phyloP scores from a whole-genome alignment of 2,888 invertebrate genomes.

The Sericinus montela region DNA sequence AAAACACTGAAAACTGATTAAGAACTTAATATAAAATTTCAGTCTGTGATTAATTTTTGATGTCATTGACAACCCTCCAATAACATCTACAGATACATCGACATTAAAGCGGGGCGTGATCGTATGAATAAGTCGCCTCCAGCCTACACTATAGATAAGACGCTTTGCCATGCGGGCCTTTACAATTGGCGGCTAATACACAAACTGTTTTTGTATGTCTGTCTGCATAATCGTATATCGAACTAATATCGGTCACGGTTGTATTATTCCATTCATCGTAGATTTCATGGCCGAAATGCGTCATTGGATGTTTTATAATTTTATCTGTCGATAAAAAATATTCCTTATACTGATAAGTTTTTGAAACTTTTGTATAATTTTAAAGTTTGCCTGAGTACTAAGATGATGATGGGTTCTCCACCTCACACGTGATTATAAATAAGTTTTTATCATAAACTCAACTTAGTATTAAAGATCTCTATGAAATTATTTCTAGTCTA shows the following conservation, averaged over 20 bases:
- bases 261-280: neutral
- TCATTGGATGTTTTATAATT: too few species aligned
- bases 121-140: constrained; percentile 43
- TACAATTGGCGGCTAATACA: constrained; percentile 14
- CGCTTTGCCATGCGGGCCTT: constrained; percentile 17
- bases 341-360: neutral
- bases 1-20: too few species aligned
- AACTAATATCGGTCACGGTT: neutral
- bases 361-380: neutral
- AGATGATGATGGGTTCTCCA: too few species aligned
- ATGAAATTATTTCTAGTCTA: too few species aligned
- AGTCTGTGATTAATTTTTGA: too few species aligned
- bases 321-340: too few species aligned
- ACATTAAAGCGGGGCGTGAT: constrained; percentile 37
- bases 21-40: too few species aligned
- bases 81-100: neutral
- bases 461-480: too few species aligned
- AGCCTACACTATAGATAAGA: constrained; percentile 32
- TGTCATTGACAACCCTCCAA: constrained; percentile 22
- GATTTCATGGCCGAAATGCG: constrained; percentile 3
- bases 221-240: constrained; percentile 14
- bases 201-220: constrained; percentile 23
- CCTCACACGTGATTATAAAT: too few species aligned
- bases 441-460: too few species aligned
- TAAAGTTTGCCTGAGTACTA: neutral